Percentiles rank a stretch among this genome's conserved stretches.
Evolutionary conservation across 2,113 vertebrate species (phyloP).

Genomic region (Channa maculata): DNA sequence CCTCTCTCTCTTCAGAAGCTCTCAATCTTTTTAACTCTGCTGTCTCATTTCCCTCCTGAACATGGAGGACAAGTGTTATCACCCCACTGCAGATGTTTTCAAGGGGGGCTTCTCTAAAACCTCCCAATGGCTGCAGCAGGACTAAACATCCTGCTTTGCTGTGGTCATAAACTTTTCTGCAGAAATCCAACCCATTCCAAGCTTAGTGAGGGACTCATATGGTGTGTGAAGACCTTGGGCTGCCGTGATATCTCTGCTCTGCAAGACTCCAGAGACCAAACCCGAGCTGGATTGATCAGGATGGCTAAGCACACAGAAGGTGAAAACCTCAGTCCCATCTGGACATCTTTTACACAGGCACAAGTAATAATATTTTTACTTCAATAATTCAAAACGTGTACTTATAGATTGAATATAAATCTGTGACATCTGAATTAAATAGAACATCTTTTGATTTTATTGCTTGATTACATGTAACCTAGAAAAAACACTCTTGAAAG

Average conservation of each 20-base stretch:
- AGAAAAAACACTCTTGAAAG: conserved; percentile 23
- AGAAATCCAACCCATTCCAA: conserved; percentile 59
- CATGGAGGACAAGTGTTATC: conserved; percentile 76
- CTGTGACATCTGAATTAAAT: too few species aligned
- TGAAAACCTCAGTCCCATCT: not conserved
- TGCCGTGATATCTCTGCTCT: conserved; percentile 46
- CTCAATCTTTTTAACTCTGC: conserved; percentile 45
- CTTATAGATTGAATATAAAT: too few species aligned
- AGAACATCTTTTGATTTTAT: too few species aligned
- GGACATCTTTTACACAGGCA: conserved; percentile 23
- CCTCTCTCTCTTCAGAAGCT: conserved; percentile 19
- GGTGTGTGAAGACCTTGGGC: conserved; percentile 22
- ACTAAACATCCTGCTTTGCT: conserved; percentile 43
- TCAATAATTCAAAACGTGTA: not conserved
- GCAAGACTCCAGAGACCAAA: conserved; percentile 45
- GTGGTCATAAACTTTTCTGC: conserved; percentile 51
- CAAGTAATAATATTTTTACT: conserved; percentile 15
- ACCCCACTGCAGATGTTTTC: conserved; percentile 71
- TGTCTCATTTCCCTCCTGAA: conserved; percentile 45
- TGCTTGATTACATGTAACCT: not conserved
- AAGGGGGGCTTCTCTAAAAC: conserved; percentile 43
- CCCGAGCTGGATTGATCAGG: conserved; percentile 44
- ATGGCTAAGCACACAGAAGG: not conserved
- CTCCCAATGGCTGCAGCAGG: conserved; percentile 56
- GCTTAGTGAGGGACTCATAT: conserved; percentile 47